Evolutionary conservation across 2,113 vertebrate species (phyloP), one percentile per base, ranked within the genome.

Genomic region (Opisthocomus hoazin): DNA sequence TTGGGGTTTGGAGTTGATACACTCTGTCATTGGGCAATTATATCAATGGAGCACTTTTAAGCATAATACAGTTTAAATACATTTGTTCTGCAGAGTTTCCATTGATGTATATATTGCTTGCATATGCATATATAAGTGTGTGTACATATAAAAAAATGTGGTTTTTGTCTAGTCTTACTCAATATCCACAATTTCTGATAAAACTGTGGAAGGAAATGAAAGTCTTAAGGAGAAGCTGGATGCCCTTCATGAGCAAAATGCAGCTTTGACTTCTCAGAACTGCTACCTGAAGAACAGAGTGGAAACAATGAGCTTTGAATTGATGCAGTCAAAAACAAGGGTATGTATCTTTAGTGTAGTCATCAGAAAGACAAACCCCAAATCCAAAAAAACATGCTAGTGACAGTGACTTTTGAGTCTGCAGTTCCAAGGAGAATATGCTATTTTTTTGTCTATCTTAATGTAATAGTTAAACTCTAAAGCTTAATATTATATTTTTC

Each of bases 231-330:
- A 97, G 76, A 98, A 98, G 89, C 64, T 98, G 76, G 93, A 97
- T 96, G 92, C 93, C 76, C 95, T 99, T 94, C 96, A 96, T 10
- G 98, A 99, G 84, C 98, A 99, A 96, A 99, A 99, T 86, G 96
- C 98, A 24, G 98, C 96, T 95, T 97, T 99, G 95, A 70, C 96
- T 69, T 92, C 98, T 73, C 98, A 98, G 94, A 99, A 99, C 93
- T 96, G 97, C 75, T 97, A 97, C 91, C 98, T 99, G 75, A 98
- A 98, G 94, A 96, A 83, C 60, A 98, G 98, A 92, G 88, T 98
- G n/a, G 98, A 99, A 96, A 97, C 96, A 34, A 29, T 98, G 70
- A 98, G 98, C 79, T 97, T 98, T 79, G 98, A 99, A 63, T 76
- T 98, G 69, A 88, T 97, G 76, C 97, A 98, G 70, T 98, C 98